Evolutionary conservation across 53 echinoderm and acorn worm species (phyloP).

Genomic region (Echinarachnius parma): DNA sequence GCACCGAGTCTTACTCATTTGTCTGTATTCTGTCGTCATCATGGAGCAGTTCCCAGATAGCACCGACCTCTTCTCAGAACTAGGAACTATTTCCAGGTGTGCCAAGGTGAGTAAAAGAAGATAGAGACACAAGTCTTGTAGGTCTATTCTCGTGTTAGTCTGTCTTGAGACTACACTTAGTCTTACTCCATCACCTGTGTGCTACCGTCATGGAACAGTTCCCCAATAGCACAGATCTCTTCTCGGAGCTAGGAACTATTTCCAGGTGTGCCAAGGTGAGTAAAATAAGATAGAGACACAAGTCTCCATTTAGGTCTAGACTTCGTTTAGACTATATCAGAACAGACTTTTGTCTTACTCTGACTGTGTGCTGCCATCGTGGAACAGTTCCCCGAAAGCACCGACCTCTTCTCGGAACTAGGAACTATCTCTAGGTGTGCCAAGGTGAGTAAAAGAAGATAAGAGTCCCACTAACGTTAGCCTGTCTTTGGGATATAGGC

Average conservation of each 20-base stretch:
- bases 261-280: conserved; percentile 84
- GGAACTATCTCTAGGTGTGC: conserved; percentile 69
- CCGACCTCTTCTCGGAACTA: conserved; percentile 80
- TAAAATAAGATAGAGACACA: too few relatives aligned
- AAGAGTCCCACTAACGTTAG: too few relatives aligned
- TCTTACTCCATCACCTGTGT: conserved; percentile 84
- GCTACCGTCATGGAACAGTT: conserved; percentile 87
- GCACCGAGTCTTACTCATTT: too few relatives aligned
- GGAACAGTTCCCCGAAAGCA: conserved; percentile 81
- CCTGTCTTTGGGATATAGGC: too few relatives aligned
- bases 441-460: conserved; percentile 54
- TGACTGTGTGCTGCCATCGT: conserved; percentile 67
- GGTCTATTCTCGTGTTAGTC: too few relatives aligned
- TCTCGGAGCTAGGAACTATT: conserved; percentile 82
- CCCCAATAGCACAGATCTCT: conserved; percentile 86
- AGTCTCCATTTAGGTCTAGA: too few relatives aligned
- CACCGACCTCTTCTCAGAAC: conserved; percentile 88
- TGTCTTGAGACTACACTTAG: too few relatives aligned
- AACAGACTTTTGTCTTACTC: too few relatives aligned
- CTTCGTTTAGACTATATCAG: too few relatives aligned
- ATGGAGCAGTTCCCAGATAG: conserved; percentile 92
- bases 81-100: conserved; percentile 77
- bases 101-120: conserved; percentile 69
- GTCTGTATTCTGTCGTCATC: too few relatives aligned
- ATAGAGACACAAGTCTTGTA: too few relatives aligned